A percentile compares a stretch with the other conserved stretches of the same genome.
phyloP scores from a whole-genome alignment of 23 tunicate genomes.

The Corella eumyota region DNA sequence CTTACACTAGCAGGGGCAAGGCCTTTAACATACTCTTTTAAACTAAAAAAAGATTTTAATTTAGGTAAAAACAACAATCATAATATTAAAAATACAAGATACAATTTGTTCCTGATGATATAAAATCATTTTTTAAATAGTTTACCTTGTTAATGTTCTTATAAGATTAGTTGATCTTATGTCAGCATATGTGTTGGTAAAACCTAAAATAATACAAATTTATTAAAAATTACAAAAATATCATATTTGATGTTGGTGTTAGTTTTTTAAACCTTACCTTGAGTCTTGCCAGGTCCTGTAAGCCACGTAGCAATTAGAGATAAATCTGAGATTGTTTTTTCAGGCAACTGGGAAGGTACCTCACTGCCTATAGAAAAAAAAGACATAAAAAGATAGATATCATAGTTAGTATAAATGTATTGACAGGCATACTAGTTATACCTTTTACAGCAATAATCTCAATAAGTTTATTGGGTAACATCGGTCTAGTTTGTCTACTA shows the following conservation, averaged over 20 bases:
- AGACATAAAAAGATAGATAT: no score
- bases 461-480: conserved; percentile 5
- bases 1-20: conserved; percentile 1
- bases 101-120: not conserved
- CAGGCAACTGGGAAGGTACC: conserved; percentile 21
- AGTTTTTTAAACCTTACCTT: conserved; percentile 9
- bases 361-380: no score
- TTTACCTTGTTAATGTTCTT: conserved; percentile 24
- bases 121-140: not conserved
- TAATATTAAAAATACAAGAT: no score
- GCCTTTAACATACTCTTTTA: conserved; percentile 1
- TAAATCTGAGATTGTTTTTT: conserved; percentile 54
- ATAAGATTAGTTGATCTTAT: conserved; percentile 52
- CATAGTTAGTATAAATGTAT: no score
- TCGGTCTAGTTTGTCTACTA: conserved; percentile 28
- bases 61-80: no score
- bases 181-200: conserved; percentile 28
- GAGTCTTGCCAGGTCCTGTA: conserved; percentile 43
- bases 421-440: no score
- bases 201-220: conserved; percentile 20
- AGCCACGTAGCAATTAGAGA: conserved; percentile 68
- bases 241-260: not conserved
- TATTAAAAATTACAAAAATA: not conserved
- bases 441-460: conserved; percentile 1
- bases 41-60: conserved; percentile 1